phyloP scores from a whole-genome alignment of 2,113 vertebrate genomes.

The Gasterosteus nipponicus region DNA sequence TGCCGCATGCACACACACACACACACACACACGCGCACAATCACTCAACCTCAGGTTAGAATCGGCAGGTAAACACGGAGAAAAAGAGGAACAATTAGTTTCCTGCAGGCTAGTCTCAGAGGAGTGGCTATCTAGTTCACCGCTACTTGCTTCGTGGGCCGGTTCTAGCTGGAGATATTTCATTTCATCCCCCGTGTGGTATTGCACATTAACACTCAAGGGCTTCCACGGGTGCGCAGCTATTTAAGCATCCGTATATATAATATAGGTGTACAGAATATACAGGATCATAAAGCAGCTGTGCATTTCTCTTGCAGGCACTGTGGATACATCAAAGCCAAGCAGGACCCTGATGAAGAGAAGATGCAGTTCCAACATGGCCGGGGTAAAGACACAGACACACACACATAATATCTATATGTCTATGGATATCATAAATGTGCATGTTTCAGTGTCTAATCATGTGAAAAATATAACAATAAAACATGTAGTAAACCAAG shows the following conservation, averaged over 20 bases:
- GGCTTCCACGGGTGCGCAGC: conserved; percentile 1
- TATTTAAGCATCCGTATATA: neutral
- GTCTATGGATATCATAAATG: neutral
- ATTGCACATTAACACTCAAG: neutral
- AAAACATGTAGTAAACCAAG: neutral
- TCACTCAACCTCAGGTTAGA: conserved; percentile 36
- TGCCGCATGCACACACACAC: conserved; percentile 7
- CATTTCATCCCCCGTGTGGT: conserved; percentile 6
- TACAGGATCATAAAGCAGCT: conserved; percentile 2
- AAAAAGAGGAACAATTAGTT: conserved; percentile 30
- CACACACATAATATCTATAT: neutral
- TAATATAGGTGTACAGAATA: neutral
- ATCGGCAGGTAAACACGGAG: conserved; percentile 31
- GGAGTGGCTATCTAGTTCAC: conserved; percentile 1
- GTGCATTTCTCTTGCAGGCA: conserved; percentile 74
- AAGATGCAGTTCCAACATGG: conserved; percentile 88
- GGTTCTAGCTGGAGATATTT: conserved; percentile 17
- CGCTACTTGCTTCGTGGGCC: conserved; percentile 7
- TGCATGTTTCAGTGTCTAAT: neutral
- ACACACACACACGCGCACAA: conserved; percentile 18
- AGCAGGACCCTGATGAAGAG: conserved; percentile 87
- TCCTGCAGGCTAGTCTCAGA: conserved; percentile 33
- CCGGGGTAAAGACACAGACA: conserved; percentile 73
- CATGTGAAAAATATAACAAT: neutral
- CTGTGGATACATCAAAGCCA: conserved; percentile 87